Evolutionary conservation across 2,888 invertebrate genomes (phyloP).

Genomic region (Sinotaia quadrata): DNA sequence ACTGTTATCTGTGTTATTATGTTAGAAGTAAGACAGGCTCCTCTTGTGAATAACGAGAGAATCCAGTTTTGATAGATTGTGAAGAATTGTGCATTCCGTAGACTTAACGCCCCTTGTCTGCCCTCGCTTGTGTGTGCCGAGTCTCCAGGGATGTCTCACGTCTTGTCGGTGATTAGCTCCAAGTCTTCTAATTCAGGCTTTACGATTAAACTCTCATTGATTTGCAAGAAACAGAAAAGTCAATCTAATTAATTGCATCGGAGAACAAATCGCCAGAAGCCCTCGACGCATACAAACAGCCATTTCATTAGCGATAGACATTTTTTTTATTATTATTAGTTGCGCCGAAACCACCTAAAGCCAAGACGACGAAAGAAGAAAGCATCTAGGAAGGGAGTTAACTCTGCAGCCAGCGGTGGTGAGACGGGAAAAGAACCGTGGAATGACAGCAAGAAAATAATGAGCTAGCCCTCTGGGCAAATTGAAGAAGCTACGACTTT

Average conservation of each 20-base stretch:
- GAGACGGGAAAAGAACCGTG: background rate
- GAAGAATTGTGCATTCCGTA: background rate
- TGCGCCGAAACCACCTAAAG: background rate
- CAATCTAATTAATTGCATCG: slow-evolving; percentile 12
- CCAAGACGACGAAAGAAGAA: background rate
- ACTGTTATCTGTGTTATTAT: too few species aligned
- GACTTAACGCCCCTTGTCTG: background rate
- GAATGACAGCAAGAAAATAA: slow-evolving; percentile 4
- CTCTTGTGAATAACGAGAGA: background rate
- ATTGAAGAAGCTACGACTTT: too few species aligned
- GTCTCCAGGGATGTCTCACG: background rate
- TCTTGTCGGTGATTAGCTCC: slow-evolving; percentile 12
- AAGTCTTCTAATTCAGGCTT: background rate
- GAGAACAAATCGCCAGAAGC: background rate
- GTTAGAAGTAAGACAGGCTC: background rate
- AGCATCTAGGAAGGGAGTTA: background rate
- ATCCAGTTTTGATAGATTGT: background rate
- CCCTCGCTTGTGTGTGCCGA: background rate
- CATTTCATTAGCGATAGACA: slow-evolving; percentile 5
- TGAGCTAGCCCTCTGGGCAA: too few species aligned
- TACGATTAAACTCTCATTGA: slow-evolving; percentile 16
- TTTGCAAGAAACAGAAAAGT: slow-evolving; percentile 7
- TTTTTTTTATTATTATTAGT: too few species aligned
- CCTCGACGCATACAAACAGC: slow-evolving; percentile 2
- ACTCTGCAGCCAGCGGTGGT: background rate